A percentile compares a stretch with the other conserved stretches of the same genome.
Conservation (phyloP, 2,888 invertebrate genomes). For the Lasioglossum marginatum region DNA sequence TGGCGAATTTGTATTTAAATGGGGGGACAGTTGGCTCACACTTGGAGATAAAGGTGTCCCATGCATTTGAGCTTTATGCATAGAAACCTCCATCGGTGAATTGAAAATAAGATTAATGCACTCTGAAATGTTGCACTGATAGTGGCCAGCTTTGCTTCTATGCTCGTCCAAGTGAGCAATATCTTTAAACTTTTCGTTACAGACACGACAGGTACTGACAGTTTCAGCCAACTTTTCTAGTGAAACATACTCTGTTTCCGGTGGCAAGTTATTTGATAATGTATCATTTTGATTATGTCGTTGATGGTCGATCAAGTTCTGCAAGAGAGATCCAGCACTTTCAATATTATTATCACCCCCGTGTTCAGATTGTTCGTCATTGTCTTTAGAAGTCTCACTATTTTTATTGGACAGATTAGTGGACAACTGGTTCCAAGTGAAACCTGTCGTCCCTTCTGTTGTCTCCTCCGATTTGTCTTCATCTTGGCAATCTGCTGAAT, state of each 20-base stretch:
- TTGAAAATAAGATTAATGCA: slow-evolving; percentile 80
- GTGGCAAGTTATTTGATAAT: slow-evolving; percentile 69
- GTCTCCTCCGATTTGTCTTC: slow-evolving; percentile 62
- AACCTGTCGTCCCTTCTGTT: slow-evolving; percentile 60
- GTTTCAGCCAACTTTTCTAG: slow-evolving; percentile 87
- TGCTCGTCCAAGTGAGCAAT: slow-evolving; percentile 86
- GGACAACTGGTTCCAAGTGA: slow-evolving; percentile 79
- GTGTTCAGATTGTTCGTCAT: slow-evolving; percentile 67
- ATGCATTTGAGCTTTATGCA: slow-evolving; percentile 81
- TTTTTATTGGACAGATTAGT: slow-evolving; percentile 70
- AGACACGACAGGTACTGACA: slow-evolving; percentile 87
- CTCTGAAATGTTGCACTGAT: slow-evolving; percentile 84
- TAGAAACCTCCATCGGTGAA: slow-evolving; percentile 75
- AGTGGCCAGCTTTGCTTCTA: slow-evolving; percentile 86
- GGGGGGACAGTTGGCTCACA: slow-evolving; percentile 75
- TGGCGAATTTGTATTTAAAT: slow-evolving; percentile 74
- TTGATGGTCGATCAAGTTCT: slow-evolving; percentile 82
- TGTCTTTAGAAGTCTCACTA: slow-evolving; percentile 66
- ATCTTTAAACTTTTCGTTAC: slow-evolving; percentile 87
- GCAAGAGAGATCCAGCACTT: slow-evolving; percentile 77
- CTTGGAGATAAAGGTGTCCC: slow-evolving; percentile 77
- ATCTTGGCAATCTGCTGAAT: slow-evolving; percentile 54
- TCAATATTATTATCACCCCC: slow-evolving; percentile 71
- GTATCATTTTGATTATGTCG: slow-evolving; percentile 76
- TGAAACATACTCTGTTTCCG: slow-evolving; percentile 88